Conservation (phyloP, 1,140 invertebrate species). For the Schlechtendalia chinensis region DNA sequence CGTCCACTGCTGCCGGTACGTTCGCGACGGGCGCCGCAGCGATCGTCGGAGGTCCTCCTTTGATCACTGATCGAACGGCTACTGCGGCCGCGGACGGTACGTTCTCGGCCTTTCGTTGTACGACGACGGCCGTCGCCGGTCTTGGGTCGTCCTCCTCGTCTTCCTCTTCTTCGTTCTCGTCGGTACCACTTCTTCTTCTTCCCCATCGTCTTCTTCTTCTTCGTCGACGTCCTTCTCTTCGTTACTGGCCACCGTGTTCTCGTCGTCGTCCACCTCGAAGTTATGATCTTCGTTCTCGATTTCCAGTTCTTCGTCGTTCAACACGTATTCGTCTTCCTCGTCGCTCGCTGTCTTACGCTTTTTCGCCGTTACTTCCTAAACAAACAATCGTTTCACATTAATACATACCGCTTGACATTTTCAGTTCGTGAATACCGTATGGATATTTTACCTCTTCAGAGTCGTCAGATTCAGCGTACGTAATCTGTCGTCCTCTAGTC, state of each 20-base stretch:
- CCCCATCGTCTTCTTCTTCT: slow-evolving; percentile 20
- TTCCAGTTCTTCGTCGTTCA: slow-evolving; percentile 50
- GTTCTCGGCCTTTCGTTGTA: background rate
- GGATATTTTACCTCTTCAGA: slow-evolving; percentile 69
- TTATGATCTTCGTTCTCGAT: slow-evolving; percentile 52
- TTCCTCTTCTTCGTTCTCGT: background rate
- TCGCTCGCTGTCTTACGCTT: slow-evolving; percentile 52
- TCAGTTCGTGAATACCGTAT: no score
- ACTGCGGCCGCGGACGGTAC: background rate
- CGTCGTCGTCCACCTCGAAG: slow-evolving; percentile 54
- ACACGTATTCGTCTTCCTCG: slow-evolving; percentile 55
- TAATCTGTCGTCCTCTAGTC: slow-evolving; percentile 69
- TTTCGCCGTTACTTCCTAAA: slow-evolving; percentile 33
- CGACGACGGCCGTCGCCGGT: background rate
- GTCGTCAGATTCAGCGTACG: slow-evolving; percentile 68
- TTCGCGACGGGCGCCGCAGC: no score
- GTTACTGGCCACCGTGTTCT: slow-evolving; percentile 54
- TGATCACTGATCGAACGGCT: slow-evolving; percentile 54
- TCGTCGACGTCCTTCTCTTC: slow-evolving; percentile 53
- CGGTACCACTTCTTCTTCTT: background rate
- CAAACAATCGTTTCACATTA: no score
- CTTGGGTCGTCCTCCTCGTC: background rate
- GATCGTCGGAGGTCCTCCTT: slow-evolving; percentile 43
- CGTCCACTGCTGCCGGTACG: background rate
- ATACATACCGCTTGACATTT: no score